Conservation (phyloP, 1,140 invertebrate species). For the Drosophila tropicalis region DNA sequence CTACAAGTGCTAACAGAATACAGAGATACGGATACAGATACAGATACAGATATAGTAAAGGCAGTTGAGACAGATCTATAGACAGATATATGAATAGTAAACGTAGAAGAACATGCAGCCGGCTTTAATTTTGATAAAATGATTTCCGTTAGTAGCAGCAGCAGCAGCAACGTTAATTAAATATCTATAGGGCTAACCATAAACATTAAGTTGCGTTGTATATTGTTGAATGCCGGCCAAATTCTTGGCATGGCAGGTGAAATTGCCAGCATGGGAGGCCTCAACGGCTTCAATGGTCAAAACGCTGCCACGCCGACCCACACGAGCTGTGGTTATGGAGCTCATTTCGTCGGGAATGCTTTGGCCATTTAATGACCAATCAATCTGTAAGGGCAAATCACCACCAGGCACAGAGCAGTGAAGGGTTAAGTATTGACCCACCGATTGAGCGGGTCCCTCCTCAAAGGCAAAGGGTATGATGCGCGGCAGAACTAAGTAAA, state of each 20-base stretch:
- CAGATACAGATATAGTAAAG: slow-evolving; percentile 12
- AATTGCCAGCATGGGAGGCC: slow-evolving; percentile 87
- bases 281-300: slow-evolving; percentile 87
- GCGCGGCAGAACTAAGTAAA: slow-evolving; percentile 87
- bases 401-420: slow-evolving; percentile 90
- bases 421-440: slow-evolving; percentile 79
- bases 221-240: slow-evolving; percentile 85
- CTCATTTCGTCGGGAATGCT: slow-evolving; percentile 72
- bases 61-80: slow-evolving; percentile 31
- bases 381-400: slow-evolving; percentile 88
- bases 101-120: slow-evolving; percentile 57
- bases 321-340: slow-evolving; percentile 85
- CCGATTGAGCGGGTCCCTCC: slow-evolving; percentile 75
- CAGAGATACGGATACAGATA: slow-evolving; percentile 32
- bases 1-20: slow-evolving; percentile 19
- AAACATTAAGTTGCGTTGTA: slow-evolving; percentile 75
- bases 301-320: slow-evolving; percentile 87
- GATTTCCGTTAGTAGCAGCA: slow-evolving; percentile 46
- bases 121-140: slow-evolving; percentile 27
- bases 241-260: slow-evolving; percentile 88
- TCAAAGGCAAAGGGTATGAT: slow-evolving; percentile 87
- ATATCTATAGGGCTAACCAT: slow-evolving; percentile 68
- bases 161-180: slow-evolving; percentile 52
- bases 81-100: slow-evolving; percentile 3
- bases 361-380: slow-evolving; percentile 89